Base-by-base conservation (phyloP, 64 coral and sea anemone species). In the Acropora yongei region DNA sequence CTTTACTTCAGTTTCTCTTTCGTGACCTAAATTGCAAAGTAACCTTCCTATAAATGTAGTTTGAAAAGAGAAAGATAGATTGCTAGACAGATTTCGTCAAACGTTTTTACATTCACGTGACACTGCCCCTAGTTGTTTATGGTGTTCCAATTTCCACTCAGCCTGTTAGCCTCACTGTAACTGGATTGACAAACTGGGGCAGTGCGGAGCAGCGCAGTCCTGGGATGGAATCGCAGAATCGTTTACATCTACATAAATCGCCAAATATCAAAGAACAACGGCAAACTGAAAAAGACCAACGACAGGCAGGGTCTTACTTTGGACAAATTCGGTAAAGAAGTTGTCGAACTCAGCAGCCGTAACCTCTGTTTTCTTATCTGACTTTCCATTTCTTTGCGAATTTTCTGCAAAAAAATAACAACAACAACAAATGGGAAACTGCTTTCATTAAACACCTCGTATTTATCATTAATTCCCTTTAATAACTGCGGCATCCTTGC, bases 311-410 rank as follows among this genome's bases (percentile, higher is more conserved):
- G 20, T 76, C 86, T 76, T 50, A 88, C 86, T 65, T 88, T 77
- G 42, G 73, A 78, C 17, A 90, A 20, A 40, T 93, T 93, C 50
- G 91, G 83, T 47, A 93, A 80, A 12, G 91, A 93, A 1, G 91
- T 78, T 49, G 91, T 60, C 1, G 91, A 87, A 14, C 55, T 87
- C 13, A 93, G 61, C 2, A 63, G 90, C 9, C 65, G 69, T 77
- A 92, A 85, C 83, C 78, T 93, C 14, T 87, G 91, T 14, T 80
- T 93, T 58, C 91, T 49, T 87, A 93, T 93, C 45, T 87, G 74
- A 75, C 83, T 72, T 68, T 87, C 57, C 91, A 87, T 93, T 3
- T 93, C 77, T 87, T 74, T 93, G 20, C 91, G 82, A 6, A 75
- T 87, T 93, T 87, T 87, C 91, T 93, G 30, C 30, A 30, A 30